Base-by-base conservation (phyloP, 2,113 vertebrate genomes). In the Xenus cinereus region DNA sequence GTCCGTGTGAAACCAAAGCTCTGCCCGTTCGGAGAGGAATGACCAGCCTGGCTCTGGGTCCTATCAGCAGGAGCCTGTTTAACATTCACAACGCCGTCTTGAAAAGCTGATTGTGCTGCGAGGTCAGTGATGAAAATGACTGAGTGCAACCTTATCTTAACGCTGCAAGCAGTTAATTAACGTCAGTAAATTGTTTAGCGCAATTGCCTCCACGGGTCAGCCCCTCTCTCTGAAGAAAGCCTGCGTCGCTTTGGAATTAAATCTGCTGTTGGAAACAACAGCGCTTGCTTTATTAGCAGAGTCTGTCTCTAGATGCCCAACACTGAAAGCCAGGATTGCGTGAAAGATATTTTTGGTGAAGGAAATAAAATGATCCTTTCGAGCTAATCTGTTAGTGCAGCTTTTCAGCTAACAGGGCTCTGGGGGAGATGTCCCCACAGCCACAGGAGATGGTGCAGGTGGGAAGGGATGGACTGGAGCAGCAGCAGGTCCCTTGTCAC, bases 131-230 rank as follows among this genome's bases (percentile, higher is more conserved):
- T 76, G 62, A 51, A 8, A 64, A 46, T 0, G 2, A 18, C 2
- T 5, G 54, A 73, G 20, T 3, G 73, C 60, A 48, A 35, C 73
- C 74, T 60, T 18, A 48, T 43, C 59, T 68, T 2, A 30, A 85
- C 27, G 51, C 78, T 82, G 85, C 33, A 28, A 57, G 77, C 50
- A 56, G 77, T 74, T 93, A 56, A 89, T 96, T 95, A 95, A 62
- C 69, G 12, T 22, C 69, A 74, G 69, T 22, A 14, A 78, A 62
- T 81, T 60, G 50, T 28, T 74, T 5, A 11, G 45, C 23, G 50
- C 30, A 26, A 23, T 81, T 48, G 30, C 23, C 60, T 66, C 26
- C 50, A 4, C 0, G 5, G 85, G 59, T 46, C 85, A 83, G 67
- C n/a, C 80, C 43, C 57, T 68, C 23, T 46, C 48, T 50, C 63